These are phyloP conservation scores for Tachypleus tridentatus DNA, from an alignment of 1,140 invertebrate genomes.

Conservation along the genomic window DNA sequence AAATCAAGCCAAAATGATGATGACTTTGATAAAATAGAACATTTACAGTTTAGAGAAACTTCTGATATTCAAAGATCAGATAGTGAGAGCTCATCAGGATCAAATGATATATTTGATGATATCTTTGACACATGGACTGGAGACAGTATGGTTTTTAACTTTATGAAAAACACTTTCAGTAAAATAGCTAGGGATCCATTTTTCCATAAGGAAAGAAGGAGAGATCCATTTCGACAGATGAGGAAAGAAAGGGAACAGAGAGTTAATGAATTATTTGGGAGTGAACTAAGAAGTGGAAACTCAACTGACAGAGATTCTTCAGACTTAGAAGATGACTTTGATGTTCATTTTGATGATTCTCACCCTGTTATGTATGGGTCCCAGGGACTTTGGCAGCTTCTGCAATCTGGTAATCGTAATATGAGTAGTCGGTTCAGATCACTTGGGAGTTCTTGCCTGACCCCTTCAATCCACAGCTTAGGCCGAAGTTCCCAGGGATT, in stretches of 20 bases:
- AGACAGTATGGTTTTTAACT: slow-evolving; percentile 24
- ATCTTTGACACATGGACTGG: slow-evolving; percentile 28
- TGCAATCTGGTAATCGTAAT: slow-evolving; percentile 12
- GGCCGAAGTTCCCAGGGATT: no score
- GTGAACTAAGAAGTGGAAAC: slow-evolving; percentile 10
- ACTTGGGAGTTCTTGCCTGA: no score
- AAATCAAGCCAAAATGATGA: slow-evolving; percentile 9
- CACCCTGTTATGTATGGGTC: slow-evolving; percentile 19
- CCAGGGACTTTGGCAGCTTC: slow-evolving; percentile 19
- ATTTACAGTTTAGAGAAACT: slow-evolving; percentile 11
- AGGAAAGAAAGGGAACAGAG: background rate
- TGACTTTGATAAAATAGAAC: slow-evolving; percentile 16
- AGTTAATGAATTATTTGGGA: background rate
- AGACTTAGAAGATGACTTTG: slow-evolving; percentile 20
- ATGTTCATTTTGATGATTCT: slow-evolving; percentile 16
- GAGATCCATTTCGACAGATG: slow-evolving; percentile 15
- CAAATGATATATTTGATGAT: slow-evolving; percentile 28
- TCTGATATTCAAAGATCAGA: slow-evolving; percentile 18
- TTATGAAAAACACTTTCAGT: slow-evolving; percentile 12
- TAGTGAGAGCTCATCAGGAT: slow-evolving; percentile 25
- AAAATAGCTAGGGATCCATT: slow-evolving; percentile 15
- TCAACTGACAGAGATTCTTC: slow-evolving; percentile 16
- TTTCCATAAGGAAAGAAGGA: slow-evolving; percentile 7
- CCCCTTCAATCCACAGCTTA: no score
- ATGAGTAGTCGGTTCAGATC: slow-evolving; percentile 4